Base-by-base conservation (phyloP, 2,113 vertebrate genomes). In the Lipotes vexillifer region DNA sequence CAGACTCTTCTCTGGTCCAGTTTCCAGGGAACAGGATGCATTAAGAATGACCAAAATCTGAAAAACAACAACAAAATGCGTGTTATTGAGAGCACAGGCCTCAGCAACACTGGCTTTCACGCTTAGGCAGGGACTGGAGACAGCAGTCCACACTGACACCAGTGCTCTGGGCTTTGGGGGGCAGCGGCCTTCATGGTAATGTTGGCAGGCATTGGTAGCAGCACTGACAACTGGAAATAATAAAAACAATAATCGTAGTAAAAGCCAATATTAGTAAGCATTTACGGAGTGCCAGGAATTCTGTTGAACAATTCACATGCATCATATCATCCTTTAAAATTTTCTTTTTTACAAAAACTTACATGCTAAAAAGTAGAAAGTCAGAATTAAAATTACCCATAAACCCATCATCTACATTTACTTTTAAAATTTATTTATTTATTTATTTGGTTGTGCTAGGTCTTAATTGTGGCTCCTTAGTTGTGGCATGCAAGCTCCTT, bases 91-190 rank as follows among this genome's bases (percentile, higher is more conserved):
- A 66, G n/a, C 21, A 10, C 12, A 25, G 33, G 21, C 23, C 18
- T 15, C 23, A 33, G 49, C 2, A n/a, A 8, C n/a, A 31, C 9
- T 33, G 75, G 68, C 8, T 20, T 61, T 41, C 2, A 18, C 21
- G 74, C 38, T 36, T 61, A 29, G 57, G 31, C 25, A 46, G 92
- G 66, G 31, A n/a, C 38, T 4, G 21, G 55, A 66, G 66, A 29
- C 7, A 0, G 9, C 4, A 2, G 4, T 38, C 10, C 6, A 33
- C 69, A 20, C 0, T 0, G 9, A 41, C 69, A 31, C 23, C 25
- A 4, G 1, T 1, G 8, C 27, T 80, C 27, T n/a, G 20, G 44
- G 59, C 82, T n/a, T 33, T 13, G 75, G 59, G 10, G 61, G 68
- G 38, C 10, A 23, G 41, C 2, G 1, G 52, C 29, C 66, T n/a